Evolutionary conservation across 2,888 invertebrate genomes (phyloP).

Genomic region (Microchrysa polita): DNA sequence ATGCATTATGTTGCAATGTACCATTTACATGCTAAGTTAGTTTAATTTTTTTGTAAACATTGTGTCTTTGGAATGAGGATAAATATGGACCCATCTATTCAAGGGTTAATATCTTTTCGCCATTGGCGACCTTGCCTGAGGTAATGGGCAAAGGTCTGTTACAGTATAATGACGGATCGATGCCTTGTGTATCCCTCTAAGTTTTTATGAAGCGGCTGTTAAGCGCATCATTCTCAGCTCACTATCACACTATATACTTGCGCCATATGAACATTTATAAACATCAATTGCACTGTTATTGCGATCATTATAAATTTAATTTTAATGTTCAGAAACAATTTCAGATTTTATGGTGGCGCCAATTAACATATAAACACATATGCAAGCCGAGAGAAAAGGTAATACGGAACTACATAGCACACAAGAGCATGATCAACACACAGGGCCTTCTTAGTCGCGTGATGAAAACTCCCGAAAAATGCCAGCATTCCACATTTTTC

Average conservation of each 20-base stretch:
- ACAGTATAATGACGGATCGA: conserved; percentile 26
- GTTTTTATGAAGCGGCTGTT: conserved; percentile 27
- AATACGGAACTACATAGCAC: conserved; percentile 1
- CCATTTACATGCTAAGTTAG: no score
- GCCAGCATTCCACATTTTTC: conserved; percentile 11
- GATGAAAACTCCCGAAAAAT: neutral
- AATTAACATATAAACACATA: conserved; percentile 47
- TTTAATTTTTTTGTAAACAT: no score
- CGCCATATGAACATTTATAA: neutral
- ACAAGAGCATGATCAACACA: no score
- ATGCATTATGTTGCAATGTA: no score
- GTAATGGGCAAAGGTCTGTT: neutral
- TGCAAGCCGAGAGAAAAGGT: conserved; percentile 1
- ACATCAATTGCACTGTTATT: conserved; percentile 41
- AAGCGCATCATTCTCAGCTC: neutral
- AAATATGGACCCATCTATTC: no score
- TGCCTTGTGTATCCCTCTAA: conserved; percentile 15
- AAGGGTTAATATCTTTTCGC: conserved; percentile 6
- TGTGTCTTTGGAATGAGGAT: no score
- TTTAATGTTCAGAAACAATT: conserved; percentile 49
- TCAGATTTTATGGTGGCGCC: conserved; percentile 49
- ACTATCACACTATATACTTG: conserved; percentile 28
- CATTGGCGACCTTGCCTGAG: conserved; percentile 22
- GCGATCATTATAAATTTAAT: conserved; percentile 49
- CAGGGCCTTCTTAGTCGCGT: conserved; percentile 17